Percentiles rank a stretch among this genome's conserved stretches.
These are phyloP conservation scores for Cephus runcator DNA, from an alignment of 2,888 invertebrate genomes.

Conservation along the genomic window DNA sequence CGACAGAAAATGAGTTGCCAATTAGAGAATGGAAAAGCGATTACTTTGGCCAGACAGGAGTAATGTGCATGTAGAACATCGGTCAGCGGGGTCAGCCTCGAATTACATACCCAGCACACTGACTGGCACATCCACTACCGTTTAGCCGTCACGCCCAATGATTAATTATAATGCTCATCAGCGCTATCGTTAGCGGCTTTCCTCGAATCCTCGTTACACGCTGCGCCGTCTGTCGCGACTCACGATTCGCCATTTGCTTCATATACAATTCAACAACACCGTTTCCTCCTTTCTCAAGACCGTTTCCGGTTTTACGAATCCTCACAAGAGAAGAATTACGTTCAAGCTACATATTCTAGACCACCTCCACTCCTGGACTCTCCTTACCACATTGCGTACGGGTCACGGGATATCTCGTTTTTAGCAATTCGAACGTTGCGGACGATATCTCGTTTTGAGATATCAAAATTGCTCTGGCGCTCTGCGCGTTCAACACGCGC, in stretches of 20 bases:
- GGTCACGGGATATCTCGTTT: no score
- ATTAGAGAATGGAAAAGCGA: not conserved
- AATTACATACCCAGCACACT: not conserved
- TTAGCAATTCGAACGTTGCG: no score
- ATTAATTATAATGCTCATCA: constrained; percentile 19
- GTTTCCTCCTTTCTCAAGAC: not conserved
- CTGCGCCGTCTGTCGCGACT: not conserved
- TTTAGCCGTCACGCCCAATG: constrained; percentile 6
- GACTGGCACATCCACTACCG: not conserved
- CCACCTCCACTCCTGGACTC: not conserved
- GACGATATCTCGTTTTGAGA: no score
- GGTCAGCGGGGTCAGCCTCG: not conserved
- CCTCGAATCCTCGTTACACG: not conserved
- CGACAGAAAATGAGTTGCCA: not conserved
- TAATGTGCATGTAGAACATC: not conserved
- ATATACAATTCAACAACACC: not conserved
- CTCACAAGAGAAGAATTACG: not conserved
- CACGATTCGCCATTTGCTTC: not conserved
- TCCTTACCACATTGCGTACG: no score
- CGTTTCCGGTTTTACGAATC: not conserved
- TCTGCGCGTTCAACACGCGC: no score
- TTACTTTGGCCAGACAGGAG: not conserved
- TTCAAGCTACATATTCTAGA: not conserved
- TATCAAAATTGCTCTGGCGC: no score
- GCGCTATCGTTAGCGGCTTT: constrained; percentile 4